Conservation (phyloP, 2,888 invertebrate species). For the Mesochorus sp. region DNA sequence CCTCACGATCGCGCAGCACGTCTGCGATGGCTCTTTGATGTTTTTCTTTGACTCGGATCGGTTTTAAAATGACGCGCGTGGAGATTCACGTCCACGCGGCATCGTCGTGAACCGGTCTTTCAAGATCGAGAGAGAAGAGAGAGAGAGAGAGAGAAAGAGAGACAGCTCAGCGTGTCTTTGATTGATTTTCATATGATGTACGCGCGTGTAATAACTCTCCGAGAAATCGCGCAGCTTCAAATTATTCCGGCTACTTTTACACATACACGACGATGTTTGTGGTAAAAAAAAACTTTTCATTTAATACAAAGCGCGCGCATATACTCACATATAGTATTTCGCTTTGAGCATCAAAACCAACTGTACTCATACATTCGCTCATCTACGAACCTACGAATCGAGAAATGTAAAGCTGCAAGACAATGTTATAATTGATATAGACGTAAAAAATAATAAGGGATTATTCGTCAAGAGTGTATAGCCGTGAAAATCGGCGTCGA, state of each 20-base stretch:
- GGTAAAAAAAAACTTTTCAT: too few relatives aligned
- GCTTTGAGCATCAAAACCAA: too few relatives aligned
- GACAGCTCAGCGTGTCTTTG: conserved; percentile 55
- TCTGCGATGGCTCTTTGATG: conserved; percentile 56
- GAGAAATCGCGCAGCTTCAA: conserved; percentile 25
- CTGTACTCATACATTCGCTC: background rate
- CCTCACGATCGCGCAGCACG: conserved; percentile 56
- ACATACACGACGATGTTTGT: too few relatives aligned
- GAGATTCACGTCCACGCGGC: conserved; percentile 35
- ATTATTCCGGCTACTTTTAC: conserved; percentile 40
- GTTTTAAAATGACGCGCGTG: conserved; percentile 53
- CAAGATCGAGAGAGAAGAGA: too few relatives aligned
- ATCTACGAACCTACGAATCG: background rate
- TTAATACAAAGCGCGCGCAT: too few relatives aligned
- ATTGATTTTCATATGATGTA: conserved; percentile 61
- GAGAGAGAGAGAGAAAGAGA: too few relatives aligned
- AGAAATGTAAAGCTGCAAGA: conserved; percentile 4
- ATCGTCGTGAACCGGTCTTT: conserved; percentile 55
- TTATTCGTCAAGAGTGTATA: conserved; percentile 1
- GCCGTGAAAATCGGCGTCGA: conserved; percentile 40
- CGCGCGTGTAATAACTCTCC: conserved; percentile 59
- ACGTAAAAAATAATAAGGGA: conserved; percentile 4
- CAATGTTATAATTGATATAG: conserved; percentile 27
- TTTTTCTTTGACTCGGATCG: conserved; percentile 50
- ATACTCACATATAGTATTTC: too few relatives aligned